Evolutionary conservation across 2,888 invertebrate species (phyloP).

Genomic region (Apeira syringaria): DNA sequence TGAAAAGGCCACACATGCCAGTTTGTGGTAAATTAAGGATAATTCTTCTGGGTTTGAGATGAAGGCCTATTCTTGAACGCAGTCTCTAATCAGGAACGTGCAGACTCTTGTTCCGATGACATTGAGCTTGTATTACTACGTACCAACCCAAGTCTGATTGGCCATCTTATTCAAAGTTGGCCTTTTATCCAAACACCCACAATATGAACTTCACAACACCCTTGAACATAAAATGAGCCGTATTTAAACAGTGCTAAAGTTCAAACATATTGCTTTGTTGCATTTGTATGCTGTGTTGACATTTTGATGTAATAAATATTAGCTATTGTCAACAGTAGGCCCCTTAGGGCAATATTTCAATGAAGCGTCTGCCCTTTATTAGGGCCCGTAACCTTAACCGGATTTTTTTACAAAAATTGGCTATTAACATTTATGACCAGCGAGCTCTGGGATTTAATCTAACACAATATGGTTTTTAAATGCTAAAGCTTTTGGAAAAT

Average conservation of each 20-base stretch:
- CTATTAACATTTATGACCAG: conserved; percentile 18
- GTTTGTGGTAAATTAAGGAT: too few species aligned
- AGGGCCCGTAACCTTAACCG: conserved; percentile 25
- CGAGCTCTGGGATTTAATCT: conserved; percentile 7
- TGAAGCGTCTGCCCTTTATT: conserved; percentile 33
- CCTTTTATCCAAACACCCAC: conserved; percentile 8
- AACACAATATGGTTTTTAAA: conserved; percentile 5
- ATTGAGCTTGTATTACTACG: too few species aligned
- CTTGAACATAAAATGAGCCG: conserved; percentile 6
- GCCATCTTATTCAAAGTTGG: background rate
- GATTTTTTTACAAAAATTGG: conserved; percentile 23
- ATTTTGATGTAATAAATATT: conserved; percentile 43
- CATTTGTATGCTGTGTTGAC: conserved; percentile 32
- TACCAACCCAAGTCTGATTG: too few species aligned
- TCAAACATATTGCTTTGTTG: conserved; percentile 19
- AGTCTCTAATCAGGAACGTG: too few species aligned
- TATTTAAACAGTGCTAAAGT: conserved; percentile 7
- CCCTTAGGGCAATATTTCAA: conserved; percentile 38
- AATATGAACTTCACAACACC: conserved; percentile 7
- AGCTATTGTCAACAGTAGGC: conserved; percentile 37
- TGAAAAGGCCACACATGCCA: too few species aligned
- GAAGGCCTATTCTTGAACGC: too few species aligned
- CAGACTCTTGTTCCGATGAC: too few species aligned
- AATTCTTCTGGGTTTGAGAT: too few species aligned
- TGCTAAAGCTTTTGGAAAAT: background rate